Evolutionary conservation across 2,888 invertebrate species (phyloP), one percentile per base, ranked within the genome.

Genomic region (Ectemnius cavifrons): DNA sequence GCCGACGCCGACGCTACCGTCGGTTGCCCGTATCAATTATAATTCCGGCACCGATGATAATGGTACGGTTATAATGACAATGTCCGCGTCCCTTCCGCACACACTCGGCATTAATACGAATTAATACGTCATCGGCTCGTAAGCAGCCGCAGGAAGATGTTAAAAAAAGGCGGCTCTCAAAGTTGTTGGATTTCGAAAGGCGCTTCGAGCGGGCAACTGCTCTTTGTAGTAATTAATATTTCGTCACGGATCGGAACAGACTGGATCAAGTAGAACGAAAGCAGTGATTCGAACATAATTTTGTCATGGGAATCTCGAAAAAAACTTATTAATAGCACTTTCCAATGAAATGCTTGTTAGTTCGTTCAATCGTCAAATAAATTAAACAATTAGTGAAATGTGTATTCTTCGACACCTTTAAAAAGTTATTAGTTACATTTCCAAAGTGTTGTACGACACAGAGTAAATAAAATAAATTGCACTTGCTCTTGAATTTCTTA

Each of bases 171-270:
- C 37, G 37, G 37, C 71, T 49, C 60, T 79, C 71, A 71, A 70
- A 73, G 75, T 68, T 63, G n/a, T 13, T 52, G 23, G 49, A 64
- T 82, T 82, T 82, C 75, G 77, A 71, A 82, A 82, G 83, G 63
- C 5, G 52, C n/a, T 6, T 58, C 69, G 61, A 67, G 78, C 78
- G 14, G 52, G 16, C 37, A 74, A 77, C 83, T 78, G 77, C 80
- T 88, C 85, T 87, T 88, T 85, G 80, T 84, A 82, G 86, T 87
- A 87, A 88, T 88, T 87, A 89, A 88, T 88, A 88, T 87, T 88
- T 88, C 86, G 86, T 87, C 83, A 87, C 78, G 85, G 84, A 84
- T 85, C 84, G 74, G 80, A 81, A 75, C 80, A 82, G 71, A 77
- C 65, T 78, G 75, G 64, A 73, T 74, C 79, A 69, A 73, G 67